Percentiles rank a stretch among this genome's conserved stretches.
Evolutionary conservation across 1,140 invertebrate species (phyloP).

Genomic region (Hycleus cichorii): DNA sequence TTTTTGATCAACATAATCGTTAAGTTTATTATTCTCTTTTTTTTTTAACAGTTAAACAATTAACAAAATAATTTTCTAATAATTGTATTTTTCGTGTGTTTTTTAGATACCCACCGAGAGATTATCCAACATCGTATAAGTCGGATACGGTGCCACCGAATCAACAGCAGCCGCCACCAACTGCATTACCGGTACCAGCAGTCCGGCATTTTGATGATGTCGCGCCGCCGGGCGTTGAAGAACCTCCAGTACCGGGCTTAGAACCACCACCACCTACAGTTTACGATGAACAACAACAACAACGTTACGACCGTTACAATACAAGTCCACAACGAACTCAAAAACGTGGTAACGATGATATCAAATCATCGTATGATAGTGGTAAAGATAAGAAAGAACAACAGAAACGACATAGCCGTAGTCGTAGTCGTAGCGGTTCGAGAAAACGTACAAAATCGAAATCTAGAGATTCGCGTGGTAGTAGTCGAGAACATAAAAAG

Average conservation of each 20-base stretch:
- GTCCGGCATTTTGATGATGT: constrained; percentile 30
- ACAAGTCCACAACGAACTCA: neutral
- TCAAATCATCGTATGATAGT: constrained; percentile 1
- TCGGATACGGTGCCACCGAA: constrained; percentile 21
- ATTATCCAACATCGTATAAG: constrained; percentile 17
- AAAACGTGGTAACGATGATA: neutral
- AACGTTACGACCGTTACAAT: neutral
- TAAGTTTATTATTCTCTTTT: neutral
- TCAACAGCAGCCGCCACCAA: constrained; percentile 6
- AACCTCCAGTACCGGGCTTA: constrained; percentile 36
- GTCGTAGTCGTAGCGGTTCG: constrained; percentile 11
- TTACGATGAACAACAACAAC: neutral
- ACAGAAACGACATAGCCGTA: constrained; percentile 10
- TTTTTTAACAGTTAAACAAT: neutral
- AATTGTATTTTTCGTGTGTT: constrained; percentile 17
- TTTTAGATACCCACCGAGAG: constrained; percentile 26
- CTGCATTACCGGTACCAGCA: constrained; percentile 2
- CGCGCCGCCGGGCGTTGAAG: constrained; percentile 36
- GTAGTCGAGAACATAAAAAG: constrained; percentile 29
- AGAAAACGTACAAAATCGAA: constrained; percentile 25
- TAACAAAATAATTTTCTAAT: neutral
- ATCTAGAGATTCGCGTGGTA: constrained; percentile 35
- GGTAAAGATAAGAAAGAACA: constrained; percentile 10
- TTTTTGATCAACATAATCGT: neutral
- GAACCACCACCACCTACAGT: constrained; percentile 23